Evolutionary conservation across 2,113 vertebrate species (phyloP), one percentile per base, ranked within the genome.

Genomic region (Megaleporinus macrocephalus): DNA sequence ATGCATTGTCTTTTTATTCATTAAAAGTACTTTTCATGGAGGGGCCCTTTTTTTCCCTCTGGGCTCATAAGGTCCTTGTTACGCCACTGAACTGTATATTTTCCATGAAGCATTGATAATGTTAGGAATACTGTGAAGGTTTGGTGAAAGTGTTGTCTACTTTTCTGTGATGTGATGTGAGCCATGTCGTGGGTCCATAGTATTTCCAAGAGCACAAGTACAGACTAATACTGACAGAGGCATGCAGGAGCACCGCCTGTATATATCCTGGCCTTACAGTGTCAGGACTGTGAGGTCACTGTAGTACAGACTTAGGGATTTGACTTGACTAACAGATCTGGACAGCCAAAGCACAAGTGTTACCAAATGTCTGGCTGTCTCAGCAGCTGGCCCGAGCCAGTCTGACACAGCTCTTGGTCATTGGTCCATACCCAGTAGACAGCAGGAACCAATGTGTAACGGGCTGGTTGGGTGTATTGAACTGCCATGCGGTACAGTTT

Each of bases 351-450:
- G 44, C 49, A 33, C 62, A 66, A 29, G 62, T 55, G 47, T 75
- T 44, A 72, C 79, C 57, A 76, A 84, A 82, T 82, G 65, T 81
- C 78, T 84, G 82, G 44, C 74, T 24, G 65, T 80, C 27, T 82
- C 41, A 49, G n/a, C 71, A 71, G 70, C 44, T 73, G 71, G 76
- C 72, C 78, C 51, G 29, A 66, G 49, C 70, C 70, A 76, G 51
- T 27, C 59, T 41, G 59, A 62, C 36, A 53, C 24, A 70, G 75
- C 61, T 27, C 65, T 65, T 30, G n/a, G 55, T 30, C 51, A 78
- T 79, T 76, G 76, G 75, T 66, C 4, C 47, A 49, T 72, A 63
- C 41, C 33, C 63, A 82, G 20, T 69, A 69, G 73, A 55, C 49
- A 83, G 76, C 30, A 61, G n/a, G 16, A 69, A 47, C 47, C 74